A percentile compares a stretch with the other conserved stretches of the same genome.
phyloP scores from a whole-genome alignment of 2,113 vertebrate genomes.

The Oreotragus oreotragus region DNA sequence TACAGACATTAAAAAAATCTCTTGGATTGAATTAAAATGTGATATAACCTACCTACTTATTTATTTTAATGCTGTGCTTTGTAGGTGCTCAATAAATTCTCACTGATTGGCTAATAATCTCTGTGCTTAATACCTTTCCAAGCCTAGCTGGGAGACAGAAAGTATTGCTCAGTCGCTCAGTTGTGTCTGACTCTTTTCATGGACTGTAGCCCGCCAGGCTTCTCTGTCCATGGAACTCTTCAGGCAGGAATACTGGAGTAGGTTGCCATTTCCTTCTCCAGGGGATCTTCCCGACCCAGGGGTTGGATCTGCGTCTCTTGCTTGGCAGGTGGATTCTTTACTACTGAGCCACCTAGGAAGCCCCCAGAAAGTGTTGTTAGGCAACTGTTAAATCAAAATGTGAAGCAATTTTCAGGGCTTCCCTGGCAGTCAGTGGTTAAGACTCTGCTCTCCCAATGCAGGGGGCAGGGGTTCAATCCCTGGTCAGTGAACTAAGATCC shows the following conservation, averaged over 20 bases:
- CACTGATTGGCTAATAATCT: not conserved
- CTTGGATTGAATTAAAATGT: not conserved
- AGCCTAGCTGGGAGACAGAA: not conserved
- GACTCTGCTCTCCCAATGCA: not conserved
- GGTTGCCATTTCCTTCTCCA: not conserved
- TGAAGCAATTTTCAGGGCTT: not conserved
- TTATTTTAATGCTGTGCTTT: not conserved
- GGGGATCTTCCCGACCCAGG: not conserved
- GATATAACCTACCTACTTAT: not conserved
- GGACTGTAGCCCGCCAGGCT: not conserved
- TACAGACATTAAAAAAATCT: not conserved
- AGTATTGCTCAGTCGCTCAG: not conserved
- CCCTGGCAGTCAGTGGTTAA: not conserved
- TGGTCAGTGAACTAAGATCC: not conserved
- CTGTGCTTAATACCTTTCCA: not conserved
- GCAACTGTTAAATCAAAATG: not conserved
- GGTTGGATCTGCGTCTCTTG: accelerated
- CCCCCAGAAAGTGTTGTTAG: not conserved
- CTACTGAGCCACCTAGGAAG: not conserved
- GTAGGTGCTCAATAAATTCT: not conserved
- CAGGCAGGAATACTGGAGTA: not conserved
- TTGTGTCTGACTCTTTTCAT: not conserved
- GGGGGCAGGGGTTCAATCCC: not conserved
- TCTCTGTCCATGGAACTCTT: not conserved
- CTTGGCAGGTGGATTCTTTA: not conserved